A percentile compares a stretch with the other conserved stretches of the same genome.
These are phyloP conservation scores for Drosophila santomea DNA, from an alignment of 1,140 invertebrate species.

Conservation along the genomic window DNA sequence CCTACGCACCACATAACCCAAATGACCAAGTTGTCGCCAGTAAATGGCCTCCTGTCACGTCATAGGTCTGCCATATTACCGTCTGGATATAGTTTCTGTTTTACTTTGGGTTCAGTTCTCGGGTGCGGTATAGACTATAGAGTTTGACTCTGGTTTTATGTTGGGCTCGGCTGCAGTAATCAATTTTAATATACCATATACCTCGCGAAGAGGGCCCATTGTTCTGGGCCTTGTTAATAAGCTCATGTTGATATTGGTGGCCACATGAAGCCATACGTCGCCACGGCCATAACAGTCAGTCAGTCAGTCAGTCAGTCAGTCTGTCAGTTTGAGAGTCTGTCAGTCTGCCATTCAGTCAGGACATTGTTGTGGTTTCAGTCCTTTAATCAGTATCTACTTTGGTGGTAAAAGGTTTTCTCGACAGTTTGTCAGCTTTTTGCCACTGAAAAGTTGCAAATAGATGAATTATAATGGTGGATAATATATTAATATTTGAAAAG, in stretches of 20 bases:
- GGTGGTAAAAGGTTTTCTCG: no score
- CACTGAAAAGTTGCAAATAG: no score
- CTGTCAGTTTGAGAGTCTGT: conserved; percentile 26
- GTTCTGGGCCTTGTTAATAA: conserved; percentile 41
- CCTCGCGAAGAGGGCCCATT: conserved; percentile 16
- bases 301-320: conserved; percentile 49
- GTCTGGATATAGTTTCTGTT: conserved; percentile 1
- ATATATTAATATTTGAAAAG: no score
- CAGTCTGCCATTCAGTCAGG: conserved; percentile 15
- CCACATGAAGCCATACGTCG: conserved; percentile 74
- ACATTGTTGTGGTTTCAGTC: conserved; percentile 26
- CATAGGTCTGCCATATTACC: conserved; percentile 17
- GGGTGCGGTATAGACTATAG: conserved; percentile 25
- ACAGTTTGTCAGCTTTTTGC: no score
- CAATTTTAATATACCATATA: conserved; percentile 68
- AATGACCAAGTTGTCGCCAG: conserved; percentile 78
- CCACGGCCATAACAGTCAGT: conserved; percentile 45
- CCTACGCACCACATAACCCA: conserved; percentile 63
- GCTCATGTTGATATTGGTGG: conserved; percentile 72
- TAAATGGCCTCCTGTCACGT: conserved; percentile 75
- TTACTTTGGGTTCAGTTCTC: neutral
- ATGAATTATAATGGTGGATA: no score
- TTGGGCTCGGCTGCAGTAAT: conserved; percentile 49
- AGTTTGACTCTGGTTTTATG: conserved; percentile 13
- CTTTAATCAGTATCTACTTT: conserved; percentile 9